Conservation (phyloP, 2,888 invertebrate genomes). For the Cephalotes varians region DNA sequence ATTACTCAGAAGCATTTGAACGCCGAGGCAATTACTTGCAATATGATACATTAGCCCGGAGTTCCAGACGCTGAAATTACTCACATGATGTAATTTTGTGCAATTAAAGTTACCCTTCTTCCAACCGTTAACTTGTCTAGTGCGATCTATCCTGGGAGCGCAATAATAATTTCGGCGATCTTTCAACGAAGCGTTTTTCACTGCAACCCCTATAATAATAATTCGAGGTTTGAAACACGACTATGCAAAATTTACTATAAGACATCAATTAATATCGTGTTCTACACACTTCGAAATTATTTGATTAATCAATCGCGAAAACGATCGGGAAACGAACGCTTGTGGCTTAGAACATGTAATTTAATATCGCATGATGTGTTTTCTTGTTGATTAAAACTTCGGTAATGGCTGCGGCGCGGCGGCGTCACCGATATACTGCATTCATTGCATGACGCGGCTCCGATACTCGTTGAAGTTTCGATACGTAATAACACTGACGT, state of each 20-base stretch:
- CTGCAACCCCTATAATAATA: neutral
- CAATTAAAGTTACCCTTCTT: constrained; percentile 22
- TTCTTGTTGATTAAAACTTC: constrained; percentile 48
- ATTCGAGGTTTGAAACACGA: neutral
- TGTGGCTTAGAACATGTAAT: constrained; percentile 20
- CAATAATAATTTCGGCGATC: constrained; percentile 15
- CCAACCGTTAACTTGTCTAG: neutral
- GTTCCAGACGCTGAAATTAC: constrained; percentile 15
- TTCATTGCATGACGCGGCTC: neutral
- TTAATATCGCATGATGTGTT: constrained; percentile 21
- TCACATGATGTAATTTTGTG: constrained; percentile 25
- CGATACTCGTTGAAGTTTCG: constrained; percentile 26
- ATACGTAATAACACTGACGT: constrained; percentile 23
- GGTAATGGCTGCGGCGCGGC: constrained; percentile 23
- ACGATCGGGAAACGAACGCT: neutral
- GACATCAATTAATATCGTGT: neutral
- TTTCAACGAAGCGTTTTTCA: neutral
- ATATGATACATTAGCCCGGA: constrained; percentile 18
- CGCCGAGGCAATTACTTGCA: constrained; percentile 18
- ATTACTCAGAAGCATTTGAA: constrained; percentile 39
- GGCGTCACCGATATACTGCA: constrained; percentile 20
- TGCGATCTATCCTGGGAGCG: neutral
- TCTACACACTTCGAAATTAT: neutral
- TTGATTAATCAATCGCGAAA: constrained; percentile 9
- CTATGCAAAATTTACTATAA: neutral